A percentile compares a stretch with the other conserved stretches of the same genome.
Evolutionary conservation across 1,140 invertebrate species (phyloP).

Genomic region (Drosophila sp.): DNA sequence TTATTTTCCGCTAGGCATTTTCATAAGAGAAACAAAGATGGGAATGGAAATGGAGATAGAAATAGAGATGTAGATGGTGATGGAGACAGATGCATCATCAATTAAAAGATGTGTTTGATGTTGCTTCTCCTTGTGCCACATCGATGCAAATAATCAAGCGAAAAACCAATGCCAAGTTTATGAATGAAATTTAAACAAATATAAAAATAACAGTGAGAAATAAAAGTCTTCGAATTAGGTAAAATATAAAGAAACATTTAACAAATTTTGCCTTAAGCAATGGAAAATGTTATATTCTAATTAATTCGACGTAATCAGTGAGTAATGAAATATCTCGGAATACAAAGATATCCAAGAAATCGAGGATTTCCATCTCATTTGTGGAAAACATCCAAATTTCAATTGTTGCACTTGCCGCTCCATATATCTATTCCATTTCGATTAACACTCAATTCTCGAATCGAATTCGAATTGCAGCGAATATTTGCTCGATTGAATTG

Average conservation of each 20-base stretch:
- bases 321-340: too few relatives aligned
- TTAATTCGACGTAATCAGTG: too few relatives aligned
- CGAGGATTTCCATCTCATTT: too few relatives aligned
- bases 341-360: too few relatives aligned
- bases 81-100: slow-evolving; percentile 43
- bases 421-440: background rate
- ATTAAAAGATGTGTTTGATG: slow-evolving; percentile 42
- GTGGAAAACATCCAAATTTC: too few relatives aligned
- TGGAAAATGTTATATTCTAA: too few relatives aligned
- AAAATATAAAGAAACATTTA: too few relatives aligned
- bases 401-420: too few relatives aligned
- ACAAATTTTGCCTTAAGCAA: too few relatives aligned
- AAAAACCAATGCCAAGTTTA: slow-evolving; percentile 2
- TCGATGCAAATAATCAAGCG: background rate
- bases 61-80: slow-evolving; percentile 22
- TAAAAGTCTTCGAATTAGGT: too few relatives aligned
- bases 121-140: background rate
- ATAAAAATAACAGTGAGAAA: too few relatives aligned
- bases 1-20: slow-evolving; percentile 54
- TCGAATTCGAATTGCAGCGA: slow-evolving; percentile 1
- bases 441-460: background rate
- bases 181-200: background rate
- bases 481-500: slow-evolving; percentile 20
- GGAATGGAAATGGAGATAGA: slow-evolving; percentile 23
- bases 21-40: slow-evolving; percentile 27